These are phyloP conservation scores for Folsomia manolachei DNA, from an alignment of 2,888 invertebrate species.

Conservation along the genomic window DNA sequence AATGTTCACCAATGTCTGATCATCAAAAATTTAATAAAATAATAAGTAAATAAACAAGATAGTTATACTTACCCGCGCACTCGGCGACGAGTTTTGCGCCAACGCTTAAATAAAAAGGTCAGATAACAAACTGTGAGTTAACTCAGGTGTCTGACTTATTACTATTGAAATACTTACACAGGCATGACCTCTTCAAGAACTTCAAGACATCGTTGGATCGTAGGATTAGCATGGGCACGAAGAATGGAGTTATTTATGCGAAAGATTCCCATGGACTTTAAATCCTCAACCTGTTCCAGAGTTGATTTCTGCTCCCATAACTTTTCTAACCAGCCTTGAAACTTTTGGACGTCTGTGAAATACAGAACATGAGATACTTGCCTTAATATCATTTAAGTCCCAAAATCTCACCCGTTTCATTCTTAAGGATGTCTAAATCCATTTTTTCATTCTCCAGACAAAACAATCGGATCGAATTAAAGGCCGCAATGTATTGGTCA, in stretches of 20 bases:
- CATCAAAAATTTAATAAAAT: too few relatives aligned
- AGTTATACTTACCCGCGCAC: too few relatives aligned
- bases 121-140: not conserved
- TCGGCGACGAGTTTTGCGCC: not conserved
- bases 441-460: conserved; percentile 69
- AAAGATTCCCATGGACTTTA: conserved; percentile 71
- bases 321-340: conserved; percentile 66
- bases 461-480: conserved; percentile 65
- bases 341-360: conserved; percentile 60
- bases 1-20: too few relatives aligned
- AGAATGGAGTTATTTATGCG: conserved; percentile 68
- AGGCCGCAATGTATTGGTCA: conserved; percentile 64
- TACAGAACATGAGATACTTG: not conserved
- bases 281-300: conserved; percentile 65
- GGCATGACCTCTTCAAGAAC: conserved; percentile 66
- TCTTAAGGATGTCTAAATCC: conserved; percentile 63
- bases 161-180: not conserved
- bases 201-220: conserved; percentile 67
- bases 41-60: too few relatives aligned
- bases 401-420: conserved; percentile 61
- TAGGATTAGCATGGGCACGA: conserved; percentile 69
- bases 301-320: conserved; percentile 68
- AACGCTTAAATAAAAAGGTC: not conserved
- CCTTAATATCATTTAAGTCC: conserved; percentile 23
- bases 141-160: not conserved